Percentiles rank a stretch among this genome's conserved stretches.
Conservation (phyloP, 2,113 vertebrate species). For the Amphiprion ocellaris region DNA sequence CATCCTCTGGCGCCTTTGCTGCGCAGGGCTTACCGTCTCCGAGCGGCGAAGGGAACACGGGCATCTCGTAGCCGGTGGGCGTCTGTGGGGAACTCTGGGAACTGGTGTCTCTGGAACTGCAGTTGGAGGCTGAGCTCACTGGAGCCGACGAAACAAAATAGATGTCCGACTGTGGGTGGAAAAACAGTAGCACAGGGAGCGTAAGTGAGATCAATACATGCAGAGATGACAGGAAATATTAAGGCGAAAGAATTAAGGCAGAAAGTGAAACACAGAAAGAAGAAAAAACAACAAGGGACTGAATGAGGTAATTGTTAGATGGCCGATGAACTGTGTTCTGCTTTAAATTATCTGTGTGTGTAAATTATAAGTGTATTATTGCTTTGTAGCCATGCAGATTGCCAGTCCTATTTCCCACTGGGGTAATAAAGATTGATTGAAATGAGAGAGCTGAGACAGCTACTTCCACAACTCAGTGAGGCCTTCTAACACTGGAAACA, state of each 20-base stretch:
- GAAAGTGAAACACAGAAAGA: conserved; percentile 7
- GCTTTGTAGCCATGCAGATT: conserved; percentile 57
- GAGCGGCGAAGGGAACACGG: conserved; percentile 89
- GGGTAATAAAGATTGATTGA: conserved; percentile 69
- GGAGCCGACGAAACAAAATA: conserved; percentile 93
- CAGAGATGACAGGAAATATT: conserved; percentile 3
- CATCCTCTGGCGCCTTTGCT: conserved; percentile 7
- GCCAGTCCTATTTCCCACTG: conserved; percentile 59
- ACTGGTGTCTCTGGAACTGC: conserved; percentile 92
- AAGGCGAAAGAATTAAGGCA: conserved; percentile 4
- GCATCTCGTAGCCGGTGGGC: conserved; percentile 89
- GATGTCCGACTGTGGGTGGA: conserved; percentile 92
- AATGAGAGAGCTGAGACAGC: conserved; percentile 59
- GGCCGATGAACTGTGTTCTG: conserved; percentile 19
- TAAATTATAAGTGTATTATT: conserved; percentile 63
- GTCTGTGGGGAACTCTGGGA: conserved; percentile 94
- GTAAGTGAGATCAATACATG: conserved; percentile 16
- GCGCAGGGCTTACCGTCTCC: conserved; percentile 88
- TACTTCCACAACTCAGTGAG: conserved; percentile 32
- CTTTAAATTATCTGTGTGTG: conserved; percentile 41
- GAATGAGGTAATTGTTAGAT: conserved; percentile 15
- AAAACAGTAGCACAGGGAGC: conserved; percentile 22
- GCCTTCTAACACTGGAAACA: conserved; percentile 6
- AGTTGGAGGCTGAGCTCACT: conserved; percentile 88
- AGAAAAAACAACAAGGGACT: neutral